These are phyloP conservation scores for Ips typographus DNA, from an alignment of 1,140 invertebrate genomes.

Conservation along the genomic window DNA sequence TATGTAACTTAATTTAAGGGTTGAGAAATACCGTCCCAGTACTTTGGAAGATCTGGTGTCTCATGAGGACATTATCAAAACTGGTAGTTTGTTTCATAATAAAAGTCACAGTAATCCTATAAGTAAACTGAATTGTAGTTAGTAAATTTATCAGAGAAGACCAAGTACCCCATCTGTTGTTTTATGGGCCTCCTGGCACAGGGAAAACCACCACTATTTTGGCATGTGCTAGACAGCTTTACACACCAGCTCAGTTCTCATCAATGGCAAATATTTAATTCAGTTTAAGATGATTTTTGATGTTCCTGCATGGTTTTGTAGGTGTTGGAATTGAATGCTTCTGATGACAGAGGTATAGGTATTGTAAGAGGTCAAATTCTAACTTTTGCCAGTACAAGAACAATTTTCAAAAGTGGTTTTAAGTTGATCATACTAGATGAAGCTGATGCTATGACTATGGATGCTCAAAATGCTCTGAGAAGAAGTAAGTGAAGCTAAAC, in stretches of 20 bases:
- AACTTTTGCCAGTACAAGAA: slow-evolving; percentile 94
- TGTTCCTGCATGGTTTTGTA: slow-evolving; percentile 44
- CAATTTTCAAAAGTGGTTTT: slow-evolving; percentile 90
- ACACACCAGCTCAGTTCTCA: slow-evolving; percentile 62
- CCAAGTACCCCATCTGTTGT: slow-evolving; percentile 92
- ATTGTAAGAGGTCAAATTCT: slow-evolving; percentile 94
- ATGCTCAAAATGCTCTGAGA: slow-evolving; percentile 97
- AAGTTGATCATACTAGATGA: slow-evolving; percentile 99
- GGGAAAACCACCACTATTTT: slow-evolving; percentile 98
- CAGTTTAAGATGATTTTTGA: not conserved
- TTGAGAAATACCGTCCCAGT: slow-evolving; percentile 96
- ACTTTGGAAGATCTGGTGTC: slow-evolving; percentile 92
- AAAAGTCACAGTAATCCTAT: not conserved
- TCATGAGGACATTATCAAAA: slow-evolving; percentile 95
- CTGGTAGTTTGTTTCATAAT: slow-evolving; percentile 64
- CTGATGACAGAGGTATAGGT: slow-evolving; percentile 97
- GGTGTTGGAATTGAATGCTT: slow-evolving; percentile 95
- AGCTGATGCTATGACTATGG: slow-evolving; percentile 99
- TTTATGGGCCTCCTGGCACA: slow-evolving; percentile 98
- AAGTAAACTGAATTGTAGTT: slow-evolving; percentile 63
- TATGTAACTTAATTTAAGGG: slow-evolving; percentile 64
- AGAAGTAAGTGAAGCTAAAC: slow-evolving; percentile 70
- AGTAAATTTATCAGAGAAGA: slow-evolving; percentile 90
- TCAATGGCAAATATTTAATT: slow-evolving; percentile 42
- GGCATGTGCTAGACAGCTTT: slow-evolving; percentile 93